Base-by-base conservation (phyloP, 2,113 vertebrate species). In the Pachyramphus minor region DNA sequence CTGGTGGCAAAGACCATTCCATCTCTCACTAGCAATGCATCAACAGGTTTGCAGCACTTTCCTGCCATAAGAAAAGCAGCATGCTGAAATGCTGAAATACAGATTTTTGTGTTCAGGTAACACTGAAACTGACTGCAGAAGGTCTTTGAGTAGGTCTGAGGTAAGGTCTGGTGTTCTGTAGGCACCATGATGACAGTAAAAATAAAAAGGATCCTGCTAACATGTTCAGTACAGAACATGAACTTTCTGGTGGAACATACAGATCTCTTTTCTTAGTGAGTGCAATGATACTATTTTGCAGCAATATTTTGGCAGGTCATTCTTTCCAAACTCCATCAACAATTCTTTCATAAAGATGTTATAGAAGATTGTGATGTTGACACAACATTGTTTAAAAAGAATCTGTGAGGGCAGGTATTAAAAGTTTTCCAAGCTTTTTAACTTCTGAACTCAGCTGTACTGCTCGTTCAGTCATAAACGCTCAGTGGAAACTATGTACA, bases 401-500 rank as follows among this genome's bases (percentile, higher is more conserved):
- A 33, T 49, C 35, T 58, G 5, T 88, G 62, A 91, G 56, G 75
- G n/a, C 37, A 95, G 73, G 68, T 82, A 88, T 39, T 93, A 84
- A 47, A 25, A 77, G 13, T 72, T 94, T 89, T 93, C 74, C 47
- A 90, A 86, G 50, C 11, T 53, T 96, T 90, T 91, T 92, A 41
- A 37, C 41, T 87, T 78, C 76, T 89, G 53, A 96, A 87, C 37
- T 85, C 81, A 78, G 49, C 27, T 90, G 41, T 35, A 52, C 75
- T 72, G 74, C 33, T 92, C 67, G 53, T 68, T 90, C 80, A 91
- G 72, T 76, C 88, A 86, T 81, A 93, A 76, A 97, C 96, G n/a
- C 33, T 24, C 77, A 52, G 27, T 74, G 78, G 88, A 96, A 97
- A 97, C 83, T 84, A 93, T 59, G 67, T 55, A 35, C 59, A 75